These are phyloP conservation scores for Microcebus ravelobensis DNA, from an alignment of 2,113 vertebrate species.

Conservation along the genomic window DNA sequence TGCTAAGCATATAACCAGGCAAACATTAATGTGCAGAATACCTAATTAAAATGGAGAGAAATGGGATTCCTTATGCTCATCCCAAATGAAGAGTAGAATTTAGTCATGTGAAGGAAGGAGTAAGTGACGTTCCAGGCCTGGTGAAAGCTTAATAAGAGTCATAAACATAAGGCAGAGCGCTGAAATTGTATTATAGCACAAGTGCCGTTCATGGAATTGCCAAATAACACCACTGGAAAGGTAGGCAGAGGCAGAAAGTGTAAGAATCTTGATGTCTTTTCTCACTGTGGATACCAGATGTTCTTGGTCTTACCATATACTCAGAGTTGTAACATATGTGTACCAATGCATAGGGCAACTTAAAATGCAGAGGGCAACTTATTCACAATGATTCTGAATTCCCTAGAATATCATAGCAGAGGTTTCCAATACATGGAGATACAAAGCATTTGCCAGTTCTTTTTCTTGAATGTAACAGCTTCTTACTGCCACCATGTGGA, in stretches of 20 bases:
- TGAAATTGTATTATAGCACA: neutral
- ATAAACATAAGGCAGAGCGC: neutral
- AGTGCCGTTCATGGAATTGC: neutral
- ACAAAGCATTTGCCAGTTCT: neutral
- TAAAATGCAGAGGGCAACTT: neutral
- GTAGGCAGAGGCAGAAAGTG: neutral
- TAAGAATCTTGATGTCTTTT: neutral
- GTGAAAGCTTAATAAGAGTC: neutral
- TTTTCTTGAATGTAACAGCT: slow-evolving; percentile 59
- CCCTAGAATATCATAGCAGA: neutral
- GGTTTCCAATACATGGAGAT: neutral
- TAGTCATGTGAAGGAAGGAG: neutral
- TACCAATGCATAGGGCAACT: neutral
- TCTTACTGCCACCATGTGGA: slow-evolving; percentile 84
- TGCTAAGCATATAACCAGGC: neutral
- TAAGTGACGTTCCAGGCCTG: neutral
- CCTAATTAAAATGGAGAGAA: neutral
- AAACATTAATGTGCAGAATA: neutral
- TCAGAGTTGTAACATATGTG: neutral
- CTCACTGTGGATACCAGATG: neutral
- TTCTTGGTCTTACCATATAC: neutral
- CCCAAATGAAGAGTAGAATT: neutral
- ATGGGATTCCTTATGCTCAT: neutral
- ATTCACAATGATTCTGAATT: slow-evolving; percentile 6
- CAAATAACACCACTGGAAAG: neutral